Percentiles rank a stretch among this genome's conserved stretches.
Conservation (phyloP, 2,797 vertebrate species). For the Anolis apletophallus region DNA sequence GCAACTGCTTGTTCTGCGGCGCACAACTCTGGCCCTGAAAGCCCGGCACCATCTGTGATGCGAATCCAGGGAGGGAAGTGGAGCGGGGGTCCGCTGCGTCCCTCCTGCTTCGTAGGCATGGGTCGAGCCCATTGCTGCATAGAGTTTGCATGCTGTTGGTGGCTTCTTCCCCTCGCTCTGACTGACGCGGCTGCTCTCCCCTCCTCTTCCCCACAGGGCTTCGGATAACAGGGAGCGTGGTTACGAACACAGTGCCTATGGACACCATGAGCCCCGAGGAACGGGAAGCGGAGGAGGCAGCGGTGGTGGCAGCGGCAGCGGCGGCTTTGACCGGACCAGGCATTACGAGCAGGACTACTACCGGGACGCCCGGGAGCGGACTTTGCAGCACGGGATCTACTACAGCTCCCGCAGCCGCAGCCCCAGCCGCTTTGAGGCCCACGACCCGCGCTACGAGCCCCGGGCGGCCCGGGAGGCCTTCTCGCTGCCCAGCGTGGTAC, state of each 20-base stretch:
- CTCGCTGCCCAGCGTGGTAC: constrained; percentile 96
- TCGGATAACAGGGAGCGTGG: constrained; percentile 95
- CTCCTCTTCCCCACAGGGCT: constrained; percentile 87
- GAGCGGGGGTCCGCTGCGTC: too few relatives aligned
- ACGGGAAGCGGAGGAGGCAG: constrained; percentile 80
- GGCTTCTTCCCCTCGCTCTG: constrained; percentile 74
- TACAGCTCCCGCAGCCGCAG: constrained; percentile 97
- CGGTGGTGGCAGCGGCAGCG: constrained; percentile 56
- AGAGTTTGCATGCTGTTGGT: constrained; percentile 79
- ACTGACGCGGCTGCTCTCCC: constrained; percentile 76
- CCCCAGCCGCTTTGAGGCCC: constrained; percentile 93
- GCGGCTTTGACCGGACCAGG: constrained; percentile 94
- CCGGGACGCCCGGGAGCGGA: constrained; percentile 93
- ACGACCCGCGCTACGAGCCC: constrained; percentile 95
- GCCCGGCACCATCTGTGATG: constrained; percentile 60
- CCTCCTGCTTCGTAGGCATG: constrained; percentile 69
- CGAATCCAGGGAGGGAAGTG: not conserved
- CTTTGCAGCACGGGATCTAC: constrained; percentile 89
- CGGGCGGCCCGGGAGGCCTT: constrained; percentile 91
- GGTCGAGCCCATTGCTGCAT: constrained; percentile 51
- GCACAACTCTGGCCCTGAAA: constrained; percentile 72
- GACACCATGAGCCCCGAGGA: constrained; percentile 94
- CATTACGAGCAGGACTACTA: constrained; percentile 99
- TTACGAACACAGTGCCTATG: constrained; percentile 98
- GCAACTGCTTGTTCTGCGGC: constrained; percentile 17